Conservation (phyloP, 2,888 invertebrate species). For the Temnothorax ravouxi region DNA sequence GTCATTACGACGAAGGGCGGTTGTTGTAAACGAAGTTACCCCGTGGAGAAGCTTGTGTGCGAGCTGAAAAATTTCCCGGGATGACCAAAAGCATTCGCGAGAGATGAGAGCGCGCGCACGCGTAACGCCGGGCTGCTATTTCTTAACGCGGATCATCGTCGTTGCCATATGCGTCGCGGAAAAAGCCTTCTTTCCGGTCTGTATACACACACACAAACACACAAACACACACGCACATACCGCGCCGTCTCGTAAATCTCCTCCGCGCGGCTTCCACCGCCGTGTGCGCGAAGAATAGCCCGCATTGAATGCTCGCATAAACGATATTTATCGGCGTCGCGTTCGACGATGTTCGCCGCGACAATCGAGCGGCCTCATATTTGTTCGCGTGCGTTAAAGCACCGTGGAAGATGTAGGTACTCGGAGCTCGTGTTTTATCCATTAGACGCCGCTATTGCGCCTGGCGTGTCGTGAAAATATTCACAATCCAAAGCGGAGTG, state of each 20-base stretch:
- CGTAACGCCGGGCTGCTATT: constrained; percentile 30
- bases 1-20: constrained; percentile 26
- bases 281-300: constrained; percentile 27
- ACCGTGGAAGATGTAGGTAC: constrained; percentile 13
- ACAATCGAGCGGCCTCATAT: constrained; percentile 44
- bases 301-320: constrained; percentile 47
- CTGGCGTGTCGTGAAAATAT: not conserved
- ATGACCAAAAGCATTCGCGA: constrained; percentile 17
- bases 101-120: constrained; percentile 15
- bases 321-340: constrained; percentile 44
- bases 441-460: not conserved
- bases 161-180: constrained; percentile 40
- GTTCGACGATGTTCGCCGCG: constrained; percentile 34
- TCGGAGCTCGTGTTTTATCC: constrained; percentile 22
- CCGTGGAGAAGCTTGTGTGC: not conserved
- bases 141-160: constrained; percentile 38
- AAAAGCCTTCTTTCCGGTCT: constrained; percentile 38
- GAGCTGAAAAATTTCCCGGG: constrained; percentile 39
- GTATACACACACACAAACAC: too few relatives aligned
- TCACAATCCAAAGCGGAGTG: not conserved
- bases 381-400: constrained; percentile 36
- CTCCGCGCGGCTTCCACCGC: not conserved
- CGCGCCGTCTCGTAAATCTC: constrained; percentile 39
- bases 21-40: constrained; percentile 32
- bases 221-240: too few relatives aligned